Evolutionary conservation across 1,140 invertebrate species (phyloP), one percentile per base, ranked within the genome.

Genomic region (Neocloeon triangulifer): DNA sequence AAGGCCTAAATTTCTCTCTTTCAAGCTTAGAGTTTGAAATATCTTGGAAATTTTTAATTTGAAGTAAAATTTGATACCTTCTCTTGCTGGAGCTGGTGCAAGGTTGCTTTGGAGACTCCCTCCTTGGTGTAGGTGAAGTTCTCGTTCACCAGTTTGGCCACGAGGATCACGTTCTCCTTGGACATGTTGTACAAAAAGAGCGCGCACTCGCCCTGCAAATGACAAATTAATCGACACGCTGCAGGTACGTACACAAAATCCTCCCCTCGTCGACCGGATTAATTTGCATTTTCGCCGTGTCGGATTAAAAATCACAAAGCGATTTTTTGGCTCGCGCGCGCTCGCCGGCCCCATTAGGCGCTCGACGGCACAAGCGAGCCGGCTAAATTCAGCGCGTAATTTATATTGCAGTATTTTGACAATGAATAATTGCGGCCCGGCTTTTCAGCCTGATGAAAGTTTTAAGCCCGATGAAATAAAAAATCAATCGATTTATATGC

Each of bases 151-250:
- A 85, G 56, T 38, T 74, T 73, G 13, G 76, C 80, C 13, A 74
- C 71, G 42, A 84, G 69, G 42, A 85, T 82, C 29, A 85, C 69
- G 52, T 85, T 86, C 48, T 85, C 79, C 40, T 69, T 71, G 35
- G 75, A 78, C 41, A 76, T 67, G 42, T 79, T 80, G 56, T 78
- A 80, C 37, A 84, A 56, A 40, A 75, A 74, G 44, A 86, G 57
- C 12, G 70, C 73, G 55, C 80, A 86, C 41, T 74, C 64, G 25
- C 75, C 80, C 73, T 80, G 58, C 33, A 62, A 56, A 27, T n/a
- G n/a, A n/a, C n/a, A n/a, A n/a, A n/a, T n/a, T n/a, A n/a, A n/a
- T n/a, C n/a, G n/a, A 26, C 15, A 26, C 4, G 15, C 15, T 7
- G 3, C 15, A 26, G 7, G 7, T 5, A n/a, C n/a, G n/a, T n/a